Conservation (phyloP, 2,113 vertebrate species). For the Echinops telfairi region DNA sequence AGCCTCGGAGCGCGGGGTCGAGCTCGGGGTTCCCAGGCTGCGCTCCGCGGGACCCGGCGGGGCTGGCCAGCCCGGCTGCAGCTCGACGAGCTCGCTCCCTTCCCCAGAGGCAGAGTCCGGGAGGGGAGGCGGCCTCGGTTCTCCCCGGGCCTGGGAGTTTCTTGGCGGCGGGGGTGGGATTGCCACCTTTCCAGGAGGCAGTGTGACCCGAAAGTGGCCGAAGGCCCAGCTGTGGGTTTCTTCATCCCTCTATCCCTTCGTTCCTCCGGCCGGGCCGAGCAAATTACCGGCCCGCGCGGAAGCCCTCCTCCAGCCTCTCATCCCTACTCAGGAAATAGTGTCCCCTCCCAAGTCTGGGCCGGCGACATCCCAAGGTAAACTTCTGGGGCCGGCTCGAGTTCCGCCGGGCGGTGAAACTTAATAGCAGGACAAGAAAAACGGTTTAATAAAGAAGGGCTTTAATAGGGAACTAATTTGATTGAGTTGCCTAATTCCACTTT, state of each 20-base stretch:
- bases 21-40: rapidly evolving
- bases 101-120: not conserved
- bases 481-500: conserved; percentile 93
- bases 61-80: not conserved
- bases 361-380: conserved; percentile 87
- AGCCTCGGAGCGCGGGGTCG: not conserved
- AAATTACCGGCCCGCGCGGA: not conserved
- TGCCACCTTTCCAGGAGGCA: not conserved
- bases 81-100: not conserved
- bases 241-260: not conserved
- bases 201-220: not conserved
- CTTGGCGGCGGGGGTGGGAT: not conserved
- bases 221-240: not conserved
- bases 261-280: not conserved
- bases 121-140: not conserved
- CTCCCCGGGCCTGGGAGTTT: not conserved
- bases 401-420: conserved; percentile 89
- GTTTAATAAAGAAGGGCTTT: conserved; percentile 93
- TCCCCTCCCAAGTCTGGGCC: conserved; percentile 78
- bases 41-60: too few relatives aligned
- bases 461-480: conserved; percentile 92
- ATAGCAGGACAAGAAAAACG: conserved; percentile 90
- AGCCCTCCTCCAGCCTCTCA: not conserved
- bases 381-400: conserved; percentile 87
- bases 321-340: conserved; percentile 20